Base-by-base conservation (phyloP, 2,113 vertebrate genomes). In the Gnathonemus echidnorhynchus region DNA sequence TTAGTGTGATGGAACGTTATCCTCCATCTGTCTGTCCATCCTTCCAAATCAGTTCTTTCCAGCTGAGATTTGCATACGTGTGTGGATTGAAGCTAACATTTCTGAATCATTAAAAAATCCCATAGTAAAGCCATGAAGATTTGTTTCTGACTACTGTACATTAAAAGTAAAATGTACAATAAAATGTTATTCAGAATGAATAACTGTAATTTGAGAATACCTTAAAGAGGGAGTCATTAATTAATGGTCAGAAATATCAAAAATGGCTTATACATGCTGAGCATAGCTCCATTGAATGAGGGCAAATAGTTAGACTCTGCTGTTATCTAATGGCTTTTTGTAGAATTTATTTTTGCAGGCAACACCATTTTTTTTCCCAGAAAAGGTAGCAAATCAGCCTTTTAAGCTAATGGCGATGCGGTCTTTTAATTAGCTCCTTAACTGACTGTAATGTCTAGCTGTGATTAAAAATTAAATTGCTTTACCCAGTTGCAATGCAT, bases 381-480 rank as follows among this genome's bases (percentile, higher is more conserved):
- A n/a, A 53, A n/a, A 88, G 58, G 74, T 46, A 31, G 56, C 84
- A 74, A 13, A 21, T 45, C 58, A 24, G 6, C 35, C 3, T 13
- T 58, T 92, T 91, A 86, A 88, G 21, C 80, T 49, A 90, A 58
- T 52, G n/a, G 9, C 27, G 53, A 70, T 88, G 88, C 13, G 46
- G 49, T 2, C n/a, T 27, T 70, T 88, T 88, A 91, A 92, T 91
- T 86, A 83, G 49, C 53, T 89, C 45, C 90, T 70, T 74, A 88
- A 74, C 89, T 90, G 48, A 56, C 85, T 45, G 21, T 35, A 70
- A 80, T 90, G 77, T 88, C 89, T 90, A 88, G 87, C 88, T 90
- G 48, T 70, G 53, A 91, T 92, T 92, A 92, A 92, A 92, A 88
- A 90, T 90, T 89, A 80, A 92, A 88, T 92, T 50, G 13, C 53